Conservation (phyloP, 2,797 vertebrate species). For the Mus caroli region DNA sequence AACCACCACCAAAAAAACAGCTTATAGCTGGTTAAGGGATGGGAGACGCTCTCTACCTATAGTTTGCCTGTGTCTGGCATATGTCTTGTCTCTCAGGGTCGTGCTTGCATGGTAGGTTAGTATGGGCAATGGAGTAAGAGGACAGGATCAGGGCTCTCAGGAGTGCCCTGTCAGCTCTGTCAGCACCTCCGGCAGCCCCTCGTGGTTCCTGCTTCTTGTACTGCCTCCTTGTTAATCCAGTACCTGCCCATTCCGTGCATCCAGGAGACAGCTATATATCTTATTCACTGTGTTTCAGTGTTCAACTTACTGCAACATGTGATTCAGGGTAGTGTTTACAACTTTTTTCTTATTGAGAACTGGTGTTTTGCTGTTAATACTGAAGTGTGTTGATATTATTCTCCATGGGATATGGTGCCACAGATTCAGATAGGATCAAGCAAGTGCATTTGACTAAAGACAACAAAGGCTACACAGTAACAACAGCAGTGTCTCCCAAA, state of each 20-base stretch:
- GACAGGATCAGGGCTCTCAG: too few relatives aligned
- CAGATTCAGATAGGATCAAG: not conserved
- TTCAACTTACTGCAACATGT: not conserved
- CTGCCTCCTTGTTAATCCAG: not conserved
- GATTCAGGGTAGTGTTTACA: not conserved
- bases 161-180: not conserved
- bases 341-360: not conserved
- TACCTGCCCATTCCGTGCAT: not conserved
- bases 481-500: not conserved
- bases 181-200: not conserved
- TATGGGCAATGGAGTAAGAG: not conserved
- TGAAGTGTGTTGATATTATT: not conserved
- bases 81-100: not conserved
- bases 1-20: not conserved
- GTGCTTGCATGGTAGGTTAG: not conserved
- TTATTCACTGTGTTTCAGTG: not conserved
- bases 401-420: not conserved
- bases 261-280: not conserved
- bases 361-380: not conserved
- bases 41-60: not conserved
- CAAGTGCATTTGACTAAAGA: slow-evolving; percentile 2
- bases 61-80: not conserved
- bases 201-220: not conserved
- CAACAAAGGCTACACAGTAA: not conserved
- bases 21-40: not conserved